Evolutionary conservation across 2,797 vertebrate species (phyloP).

Genomic region (Limosa lapponica): DNA sequence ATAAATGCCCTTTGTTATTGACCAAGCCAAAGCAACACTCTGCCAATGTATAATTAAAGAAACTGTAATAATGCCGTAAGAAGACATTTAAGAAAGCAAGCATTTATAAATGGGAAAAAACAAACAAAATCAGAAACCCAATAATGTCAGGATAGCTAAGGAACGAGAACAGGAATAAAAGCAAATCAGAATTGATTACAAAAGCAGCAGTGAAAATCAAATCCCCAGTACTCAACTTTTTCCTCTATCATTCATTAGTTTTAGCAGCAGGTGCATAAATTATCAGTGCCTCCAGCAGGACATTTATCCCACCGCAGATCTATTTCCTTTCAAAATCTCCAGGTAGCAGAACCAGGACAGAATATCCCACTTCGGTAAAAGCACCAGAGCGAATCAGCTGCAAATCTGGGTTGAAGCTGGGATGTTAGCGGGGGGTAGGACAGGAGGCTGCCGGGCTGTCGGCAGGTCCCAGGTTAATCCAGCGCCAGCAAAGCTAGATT

Average conservation of each 20-base stretch:
- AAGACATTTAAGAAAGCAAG: constrained; percentile 1
- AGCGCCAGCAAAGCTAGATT: neutral
- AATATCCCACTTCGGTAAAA: neutral
- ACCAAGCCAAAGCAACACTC: constrained; percentile 27
- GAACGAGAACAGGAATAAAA: neutral
- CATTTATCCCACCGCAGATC: neutral
- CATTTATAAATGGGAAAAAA: neutral
- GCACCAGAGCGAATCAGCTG: neutral
- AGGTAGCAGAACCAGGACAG: neutral
- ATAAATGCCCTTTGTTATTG: constrained; percentile 14
- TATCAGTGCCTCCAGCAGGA: neutral
- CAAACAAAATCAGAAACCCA: neutral
- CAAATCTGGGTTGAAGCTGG: neutral
- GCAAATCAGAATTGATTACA: neutral
- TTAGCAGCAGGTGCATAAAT: constrained; percentile 17
- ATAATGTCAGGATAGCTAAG: neutral
- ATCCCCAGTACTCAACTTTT: neutral
- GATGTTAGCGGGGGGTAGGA: neutral
- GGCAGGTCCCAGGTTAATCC: neutral
- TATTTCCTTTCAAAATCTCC: neutral
- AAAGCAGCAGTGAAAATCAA: constrained; percentile 17
- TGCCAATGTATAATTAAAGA: constrained; percentile 47
- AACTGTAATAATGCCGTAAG: neutral
- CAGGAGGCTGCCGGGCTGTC: neutral
- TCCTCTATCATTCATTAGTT: neutral